Conservation (phyloP, 1,140 invertebrate genomes). For the Microplitis demolitor region DNA sequence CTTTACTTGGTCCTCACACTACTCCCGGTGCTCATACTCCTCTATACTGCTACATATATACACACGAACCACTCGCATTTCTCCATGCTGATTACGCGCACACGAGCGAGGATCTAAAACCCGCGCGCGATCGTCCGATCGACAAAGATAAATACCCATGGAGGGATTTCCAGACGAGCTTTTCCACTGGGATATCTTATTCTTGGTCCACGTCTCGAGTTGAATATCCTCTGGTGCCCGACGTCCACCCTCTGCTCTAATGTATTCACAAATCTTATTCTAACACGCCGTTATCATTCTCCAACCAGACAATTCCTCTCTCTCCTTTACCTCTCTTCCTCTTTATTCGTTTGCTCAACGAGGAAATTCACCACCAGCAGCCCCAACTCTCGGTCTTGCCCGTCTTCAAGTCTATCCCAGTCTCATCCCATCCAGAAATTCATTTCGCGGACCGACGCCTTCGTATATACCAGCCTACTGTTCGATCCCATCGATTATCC, state of each 20-base stretch:
- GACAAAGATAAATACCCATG: constrained; percentile 30
- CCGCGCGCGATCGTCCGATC: constrained; percentile 26
- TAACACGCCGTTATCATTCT: constrained; percentile 35
- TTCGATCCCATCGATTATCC: constrained; percentile 31
- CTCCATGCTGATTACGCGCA: constrained; percentile 24
- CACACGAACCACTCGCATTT: background rate
- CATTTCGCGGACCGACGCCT: constrained; percentile 36
- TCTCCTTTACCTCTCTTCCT: constrained; percentile 11
- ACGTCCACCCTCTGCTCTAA: constrained; percentile 29
- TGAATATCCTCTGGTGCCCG: background rate
- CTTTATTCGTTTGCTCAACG: background rate
- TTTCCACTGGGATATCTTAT: constrained; percentile 14
- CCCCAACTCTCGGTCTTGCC: background rate
- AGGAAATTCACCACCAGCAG: background rate
- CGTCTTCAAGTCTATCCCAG: background rate
- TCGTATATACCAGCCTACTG: constrained; percentile 9
- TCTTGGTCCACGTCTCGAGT: background rate
- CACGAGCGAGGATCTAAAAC: constrained; percentile 5
- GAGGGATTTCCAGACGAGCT: constrained; percentile 14
- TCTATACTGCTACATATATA: background rate
- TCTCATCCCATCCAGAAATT: constrained; percentile 21
- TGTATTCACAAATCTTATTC: constrained; percentile 42
- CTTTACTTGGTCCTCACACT: background rate
- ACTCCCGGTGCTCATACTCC: no score
- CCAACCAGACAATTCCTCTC: constrained; percentile 28